These are phyloP conservation scores for Scelioninae gen. 1 DNA, from an alignment of 2,888 invertebrate genomes.

Conservation along the genomic window DNA sequence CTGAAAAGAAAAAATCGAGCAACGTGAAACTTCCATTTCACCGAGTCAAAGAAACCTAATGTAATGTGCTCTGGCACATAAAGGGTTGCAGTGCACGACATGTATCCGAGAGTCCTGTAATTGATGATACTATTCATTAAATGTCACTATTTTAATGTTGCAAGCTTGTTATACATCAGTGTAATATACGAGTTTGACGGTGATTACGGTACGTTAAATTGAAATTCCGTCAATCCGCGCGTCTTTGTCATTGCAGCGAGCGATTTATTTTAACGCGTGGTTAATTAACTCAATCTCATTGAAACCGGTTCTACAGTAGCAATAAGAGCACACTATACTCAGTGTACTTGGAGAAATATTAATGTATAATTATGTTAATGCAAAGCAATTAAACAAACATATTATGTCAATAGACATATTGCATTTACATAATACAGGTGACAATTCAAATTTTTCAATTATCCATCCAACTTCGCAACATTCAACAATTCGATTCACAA, in stretches of 20 bases:
- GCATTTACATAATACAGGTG: constrained; percentile 36
- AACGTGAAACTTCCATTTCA: constrained; percentile 68
- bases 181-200: constrained; percentile 55
- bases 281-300: constrained; percentile 80
- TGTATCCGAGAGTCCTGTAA: constrained; percentile 67
- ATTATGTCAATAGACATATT: constrained; percentile 72
- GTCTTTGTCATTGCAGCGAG: constrained; percentile 66
- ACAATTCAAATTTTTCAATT: constrained; percentile 17
- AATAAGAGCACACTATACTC: constrained; percentile 48
- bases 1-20: constrained; percentile 60
- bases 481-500: neutral
- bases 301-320: constrained; percentile 79
- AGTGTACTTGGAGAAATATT: constrained; percentile 60
- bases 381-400: constrained; percentile 74
- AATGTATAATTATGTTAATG: constrained; percentile 78
- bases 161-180: constrained; percentile 70
- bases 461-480: neutral
- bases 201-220: constrained; percentile 79
- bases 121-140: constrained; percentile 79
- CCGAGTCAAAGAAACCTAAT: constrained; percentile 70
- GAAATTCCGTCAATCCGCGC: constrained; percentile 76
- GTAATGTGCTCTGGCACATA: constrained; percentile 63
- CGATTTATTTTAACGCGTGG: constrained; percentile 79
- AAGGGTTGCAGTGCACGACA: constrained; percentile 56
- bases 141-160: constrained; percentile 78